Evolutionary conservation across 2,797 vertebrate species (phyloP).

Genomic region (Molossus molossus): DNA sequence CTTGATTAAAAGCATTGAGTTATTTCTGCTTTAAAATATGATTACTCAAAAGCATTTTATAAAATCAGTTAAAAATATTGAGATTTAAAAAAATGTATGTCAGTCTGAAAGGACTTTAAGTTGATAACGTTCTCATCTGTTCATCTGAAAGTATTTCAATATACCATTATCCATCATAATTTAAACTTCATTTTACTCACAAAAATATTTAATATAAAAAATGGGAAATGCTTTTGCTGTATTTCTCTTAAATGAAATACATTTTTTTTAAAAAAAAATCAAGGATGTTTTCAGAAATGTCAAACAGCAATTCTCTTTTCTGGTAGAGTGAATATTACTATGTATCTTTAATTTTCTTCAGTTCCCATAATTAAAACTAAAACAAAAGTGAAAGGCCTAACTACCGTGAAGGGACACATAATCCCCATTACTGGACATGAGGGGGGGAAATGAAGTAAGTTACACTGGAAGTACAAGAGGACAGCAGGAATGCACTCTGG

Average conservation of each 20-base stretch:
- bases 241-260: slow-evolving; percentile 45
- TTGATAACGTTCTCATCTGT: slow-evolving; percentile 9
- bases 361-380: slow-evolving; percentile 50
- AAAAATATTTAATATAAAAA: slow-evolving; percentile 62
- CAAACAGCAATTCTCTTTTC: slow-evolving; percentile 57
- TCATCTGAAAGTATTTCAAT: slow-evolving; percentile 53
- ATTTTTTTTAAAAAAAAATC: slow-evolving; percentile 19
- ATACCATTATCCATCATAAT: slow-evolving; percentile 34
- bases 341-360: slow-evolving; percentile 27
- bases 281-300: slow-evolving; percentile 64
- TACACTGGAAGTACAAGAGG: not conserved
- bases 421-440: not conserved
- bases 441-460: not conserved
- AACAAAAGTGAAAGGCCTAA: slow-evolving; percentile 22
- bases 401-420: not conserved
- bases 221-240: slow-evolving; percentile 23
- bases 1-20: slow-evolving; percentile 20
- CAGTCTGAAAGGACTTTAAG: slow-evolving; percentile 57
- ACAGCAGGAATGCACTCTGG: not conserved
- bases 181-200: slow-evolving; percentile 71
- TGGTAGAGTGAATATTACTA: not conserved
- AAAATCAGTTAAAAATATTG: slow-evolving; percentile 33
- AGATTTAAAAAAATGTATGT: slow-evolving; percentile 26
- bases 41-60: slow-evolving; percentile 57
- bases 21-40: slow-evolving; percentile 60